A percentile compares a stretch with the other conserved stretches of the same genome.
Evolutionary conservation across 2,888 invertebrate species (phyloP).

Genomic region (Dynastes tityus): DNA sequence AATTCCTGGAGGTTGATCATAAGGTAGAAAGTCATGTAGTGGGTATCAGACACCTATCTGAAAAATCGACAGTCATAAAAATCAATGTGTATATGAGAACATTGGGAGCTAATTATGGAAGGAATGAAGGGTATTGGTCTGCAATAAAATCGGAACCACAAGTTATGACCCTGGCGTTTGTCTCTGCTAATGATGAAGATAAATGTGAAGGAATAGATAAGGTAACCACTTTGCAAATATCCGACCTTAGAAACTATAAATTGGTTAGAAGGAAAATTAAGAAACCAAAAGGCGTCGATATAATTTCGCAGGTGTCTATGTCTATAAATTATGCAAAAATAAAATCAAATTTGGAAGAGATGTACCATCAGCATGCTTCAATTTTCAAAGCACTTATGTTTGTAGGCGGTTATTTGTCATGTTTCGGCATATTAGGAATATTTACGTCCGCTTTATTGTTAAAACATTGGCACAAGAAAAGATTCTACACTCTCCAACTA

Average conservation of each 20-base stretch:
- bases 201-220: conserved; percentile 4
- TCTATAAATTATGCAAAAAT: conserved; percentile 12
- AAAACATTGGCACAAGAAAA: conserved; percentile 28
- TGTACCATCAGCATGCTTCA: conserved; percentile 17
- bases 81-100: not conserved
- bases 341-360: not conserved
- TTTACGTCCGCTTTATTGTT: conserved; percentile 3
- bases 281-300: conserved; percentile 3
- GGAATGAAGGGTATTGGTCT: not conserved
- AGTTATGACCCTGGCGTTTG: not conserved
- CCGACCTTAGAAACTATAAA: not conserved
- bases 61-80: not conserved
- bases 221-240: not conserved
- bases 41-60: not conserved
- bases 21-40: not conserved
- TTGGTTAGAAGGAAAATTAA: not conserved
- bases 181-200: conserved; percentile 6
- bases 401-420: conserved; percentile 16
- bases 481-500: conserved; percentile 22
- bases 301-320: conserved; percentile 25
- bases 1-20: not conserved
- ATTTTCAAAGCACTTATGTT: not conserved
- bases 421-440: not conserved
- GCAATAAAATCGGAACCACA: not conserved
- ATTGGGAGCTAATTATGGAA: too few species aligned